Evolutionary conservation across 2,113 vertebrate species (phyloP).

Genomic region (Lophura nycthemera): DNA sequence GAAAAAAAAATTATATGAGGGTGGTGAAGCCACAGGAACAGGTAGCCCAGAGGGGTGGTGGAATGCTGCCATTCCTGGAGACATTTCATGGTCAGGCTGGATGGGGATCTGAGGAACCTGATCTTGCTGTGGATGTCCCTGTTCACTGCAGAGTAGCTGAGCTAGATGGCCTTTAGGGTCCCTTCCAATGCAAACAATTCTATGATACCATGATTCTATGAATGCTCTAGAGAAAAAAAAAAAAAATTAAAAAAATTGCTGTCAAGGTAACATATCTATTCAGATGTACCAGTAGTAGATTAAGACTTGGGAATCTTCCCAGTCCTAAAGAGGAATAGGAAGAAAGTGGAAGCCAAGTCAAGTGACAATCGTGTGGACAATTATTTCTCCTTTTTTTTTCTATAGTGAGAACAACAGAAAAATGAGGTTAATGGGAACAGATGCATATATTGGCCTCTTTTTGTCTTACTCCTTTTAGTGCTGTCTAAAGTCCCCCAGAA

Average conservation of each 20-base stretch:
- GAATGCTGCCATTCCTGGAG: too few relatives aligned
- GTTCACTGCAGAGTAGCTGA: too few relatives aligned
- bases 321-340: neutral
- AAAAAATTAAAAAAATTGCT: fast-evolving
- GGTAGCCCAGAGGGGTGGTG: too few relatives aligned
- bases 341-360: neutral
- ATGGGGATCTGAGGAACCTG: too few relatives aligned
- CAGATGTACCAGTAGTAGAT: fast-evolving
- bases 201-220: too few relatives aligned
- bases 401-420: neutral
- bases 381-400: neutral
- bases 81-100: too few relatives aligned
- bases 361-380: neutral
- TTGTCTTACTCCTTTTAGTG: neutral
- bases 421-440: fast-evolving
- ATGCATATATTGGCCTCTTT: fast-evolving
- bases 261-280: neutral
- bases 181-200: too few relatives aligned
- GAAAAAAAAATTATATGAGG: too few relatives aligned
- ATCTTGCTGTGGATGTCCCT: too few relatives aligned
- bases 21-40: too few relatives aligned
- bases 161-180: too few relatives aligned
- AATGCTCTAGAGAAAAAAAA: neutral
- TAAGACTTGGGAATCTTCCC: neutral
- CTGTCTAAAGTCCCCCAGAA: neutral